Base-by-base conservation (phyloP, 2,888 invertebrate species). In the Euclidia mi region DNA sequence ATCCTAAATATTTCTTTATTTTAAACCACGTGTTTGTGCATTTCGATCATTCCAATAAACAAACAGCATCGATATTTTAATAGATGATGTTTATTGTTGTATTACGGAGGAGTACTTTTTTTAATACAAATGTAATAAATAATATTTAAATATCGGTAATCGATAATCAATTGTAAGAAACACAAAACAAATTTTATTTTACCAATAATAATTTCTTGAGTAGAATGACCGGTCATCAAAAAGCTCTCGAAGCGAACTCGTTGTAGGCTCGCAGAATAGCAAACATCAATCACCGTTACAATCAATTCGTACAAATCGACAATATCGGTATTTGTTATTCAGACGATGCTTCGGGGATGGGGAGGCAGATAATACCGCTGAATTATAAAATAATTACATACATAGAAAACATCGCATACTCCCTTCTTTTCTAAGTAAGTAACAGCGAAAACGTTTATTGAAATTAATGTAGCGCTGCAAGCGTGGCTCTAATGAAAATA, bases 231-330 rank as follows among this genome's bases (percentile, higher is more conserved):
- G 31, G 40, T 50, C 50, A 58, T 56, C 48, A 68, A 60, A 61
- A 25, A 51, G 42, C 62, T 62, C 25, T 61, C 34, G 40, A 49
- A 40, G 52, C 45, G 41, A 32, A 25, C 35, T 40, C 32, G 55
- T 51, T 56, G 56, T 71, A 71, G 61, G 62, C 61, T 58, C 53
- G 58, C 44, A 53, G 55, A 72, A 67, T 65, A 65, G 70, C 66
- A 53, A 69, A 61, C 71, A 81, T 78, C 77, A 81, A 79, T 79
- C 79, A 80, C 75, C 42, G 56, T 58, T 62, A 52, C 42, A 74
- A 80, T 67, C 76, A 74, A 78, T 80, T 79, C 70, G 63, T 57
- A 60, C 42, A 53, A 70, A 65, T 57, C 57, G 65, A 45, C 56
- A 46, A 66, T 61, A 58, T 56, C 4, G 4, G 0, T 25, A 65